Conservation (phyloP, 2,888 invertebrate genomes). For the Thymelicus sylvestris region DNA sequence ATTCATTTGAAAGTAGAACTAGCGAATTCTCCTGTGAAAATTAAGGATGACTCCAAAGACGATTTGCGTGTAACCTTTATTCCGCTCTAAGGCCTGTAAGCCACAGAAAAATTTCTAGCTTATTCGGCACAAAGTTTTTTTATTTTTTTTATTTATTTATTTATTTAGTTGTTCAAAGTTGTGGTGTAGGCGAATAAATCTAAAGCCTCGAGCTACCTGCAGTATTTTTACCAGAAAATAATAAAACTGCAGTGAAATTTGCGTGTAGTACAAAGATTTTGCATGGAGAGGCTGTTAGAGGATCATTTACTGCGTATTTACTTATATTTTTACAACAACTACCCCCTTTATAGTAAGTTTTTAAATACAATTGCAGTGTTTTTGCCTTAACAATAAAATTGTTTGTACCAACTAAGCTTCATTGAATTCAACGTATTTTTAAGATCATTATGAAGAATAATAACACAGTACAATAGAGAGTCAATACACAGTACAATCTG, state of each 20-base stretch:
- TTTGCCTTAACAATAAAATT: no score
- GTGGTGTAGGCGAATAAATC: constrained; percentile 22
- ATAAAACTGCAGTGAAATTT: background rate
- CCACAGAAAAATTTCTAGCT: constrained; percentile 20
- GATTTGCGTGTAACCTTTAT: constrained; percentile 9
- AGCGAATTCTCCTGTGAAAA: background rate
- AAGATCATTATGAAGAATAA: no score
- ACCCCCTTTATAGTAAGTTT: no score
- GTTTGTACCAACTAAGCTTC: no score
- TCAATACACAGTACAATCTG: no score
- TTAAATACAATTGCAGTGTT: no score
- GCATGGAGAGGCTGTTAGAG: background rate
- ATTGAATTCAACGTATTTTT: no score
- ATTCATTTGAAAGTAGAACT: background rate
- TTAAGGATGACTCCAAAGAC: background rate
- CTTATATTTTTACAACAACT: no score
- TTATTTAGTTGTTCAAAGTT: no score
- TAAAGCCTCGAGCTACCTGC: background rate
- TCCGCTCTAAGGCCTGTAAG: constrained; percentile 21
- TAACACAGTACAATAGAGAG: no score
- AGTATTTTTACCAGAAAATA: constrained; percentile 13
- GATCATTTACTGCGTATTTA: no score
- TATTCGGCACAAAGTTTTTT: constrained; percentile 23
- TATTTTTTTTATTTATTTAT: no score
- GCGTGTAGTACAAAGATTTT: background rate